Evolutionary conservation across 2,797 vertebrate genomes (phyloP).

Genomic region (Neoniphon sammara): DNA sequence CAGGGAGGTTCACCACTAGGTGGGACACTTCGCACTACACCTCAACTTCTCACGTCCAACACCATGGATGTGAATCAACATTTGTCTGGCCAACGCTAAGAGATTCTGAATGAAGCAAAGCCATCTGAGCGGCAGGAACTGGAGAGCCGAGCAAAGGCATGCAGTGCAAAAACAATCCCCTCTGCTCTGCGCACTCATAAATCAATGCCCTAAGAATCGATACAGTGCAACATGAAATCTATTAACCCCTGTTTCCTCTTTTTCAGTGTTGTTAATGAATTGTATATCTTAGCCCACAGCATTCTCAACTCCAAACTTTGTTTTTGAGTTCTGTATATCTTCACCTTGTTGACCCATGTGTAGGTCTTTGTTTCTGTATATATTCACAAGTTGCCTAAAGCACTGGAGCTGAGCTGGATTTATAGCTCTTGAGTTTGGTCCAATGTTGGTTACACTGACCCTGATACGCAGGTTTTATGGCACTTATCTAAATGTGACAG

Average conservation of each 20-base stretch:
- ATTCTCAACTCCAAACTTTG: slow-evolving; percentile 20
- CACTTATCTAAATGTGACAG: slow-evolving; percentile 56
- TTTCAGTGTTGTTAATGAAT: slow-evolving; percentile 56
- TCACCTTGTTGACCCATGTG: slow-evolving; percentile 25
- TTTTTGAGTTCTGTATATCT: slow-evolving; percentile 37
- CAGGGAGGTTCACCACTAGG: slow-evolving; percentile 55
- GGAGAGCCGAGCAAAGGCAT: slow-evolving; percentile 34
- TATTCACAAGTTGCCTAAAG: slow-evolving; percentile 21
- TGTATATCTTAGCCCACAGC: slow-evolving; percentile 54
- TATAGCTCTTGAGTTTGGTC: slow-evolving; percentile 46
- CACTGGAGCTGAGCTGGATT: slow-evolving; percentile 36
- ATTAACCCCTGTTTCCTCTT: slow-evolving; percentile 61
- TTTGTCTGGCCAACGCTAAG: slow-evolving; percentile 12
- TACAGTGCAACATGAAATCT: slow-evolving; percentile 49
- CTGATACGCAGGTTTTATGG: slow-evolving; percentile 58
- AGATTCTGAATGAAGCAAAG: slow-evolving; percentile 40
- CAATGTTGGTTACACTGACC: slow-evolving; percentile 20
- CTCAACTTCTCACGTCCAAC: slow-evolving; percentile 50
- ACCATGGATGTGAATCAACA: slow-evolving; percentile 49
- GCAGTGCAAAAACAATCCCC: slow-evolving; percentile 11
- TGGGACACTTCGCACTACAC: slow-evolving; percentile 63
- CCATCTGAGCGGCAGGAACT: too few relatives aligned
- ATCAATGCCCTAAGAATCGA: slow-evolving; percentile 61
- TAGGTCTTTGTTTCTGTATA: slow-evolving; percentile 17
- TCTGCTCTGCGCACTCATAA: slow-evolving; percentile 45